Conservation (phyloP, 2,797 vertebrate genomes). For the Gadopsis bispinosus region DNA sequence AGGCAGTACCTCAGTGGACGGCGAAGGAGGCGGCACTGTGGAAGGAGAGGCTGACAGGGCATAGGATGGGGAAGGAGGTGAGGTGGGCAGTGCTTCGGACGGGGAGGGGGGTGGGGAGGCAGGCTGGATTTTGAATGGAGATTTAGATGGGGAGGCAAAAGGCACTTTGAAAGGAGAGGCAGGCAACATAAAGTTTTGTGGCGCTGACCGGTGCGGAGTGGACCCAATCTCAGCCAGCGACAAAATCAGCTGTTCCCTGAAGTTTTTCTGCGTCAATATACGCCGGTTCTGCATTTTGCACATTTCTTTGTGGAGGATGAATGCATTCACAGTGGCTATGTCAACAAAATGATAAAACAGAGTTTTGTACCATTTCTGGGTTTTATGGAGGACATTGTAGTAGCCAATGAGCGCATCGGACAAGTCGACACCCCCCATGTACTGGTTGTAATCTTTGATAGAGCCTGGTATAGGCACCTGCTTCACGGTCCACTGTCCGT, state of each 20-base stretch:
- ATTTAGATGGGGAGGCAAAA: neutral
- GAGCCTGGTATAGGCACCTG: conserved; percentile 63
- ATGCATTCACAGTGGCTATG: conserved; percentile 77
- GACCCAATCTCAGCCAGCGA: conserved; percentile 69
- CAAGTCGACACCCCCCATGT: conserved; percentile 81
- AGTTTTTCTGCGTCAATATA: conserved; percentile 54
- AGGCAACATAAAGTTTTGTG: conserved; percentile 46
- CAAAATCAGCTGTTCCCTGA: conserved; percentile 69
- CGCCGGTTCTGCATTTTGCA: conserved; percentile 62
- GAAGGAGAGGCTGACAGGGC: neutral
- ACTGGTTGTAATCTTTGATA: conserved; percentile 74
- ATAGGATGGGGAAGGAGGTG: conserved; percentile 3
- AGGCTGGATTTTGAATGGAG: neutral
- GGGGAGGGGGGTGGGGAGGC: neutral
- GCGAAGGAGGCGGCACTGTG: neutral
- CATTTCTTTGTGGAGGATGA: conserved; percentile 75
- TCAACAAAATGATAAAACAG: conserved; percentile 80
- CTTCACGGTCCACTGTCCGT: conserved; percentile 55
- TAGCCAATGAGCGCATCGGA: conserved; percentile 79
- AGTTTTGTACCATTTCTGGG: conserved; percentile 78
- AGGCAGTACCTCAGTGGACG: neutral
- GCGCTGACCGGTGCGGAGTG: conserved; percentile 44
- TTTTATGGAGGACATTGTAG: conserved; percentile 79
- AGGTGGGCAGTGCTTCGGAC: neutral
- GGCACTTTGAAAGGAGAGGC: conserved; percentile 30